Evolutionary conservation across 1,140 invertebrate species (phyloP).

Genomic region (Arion vulgaris): DNA sequence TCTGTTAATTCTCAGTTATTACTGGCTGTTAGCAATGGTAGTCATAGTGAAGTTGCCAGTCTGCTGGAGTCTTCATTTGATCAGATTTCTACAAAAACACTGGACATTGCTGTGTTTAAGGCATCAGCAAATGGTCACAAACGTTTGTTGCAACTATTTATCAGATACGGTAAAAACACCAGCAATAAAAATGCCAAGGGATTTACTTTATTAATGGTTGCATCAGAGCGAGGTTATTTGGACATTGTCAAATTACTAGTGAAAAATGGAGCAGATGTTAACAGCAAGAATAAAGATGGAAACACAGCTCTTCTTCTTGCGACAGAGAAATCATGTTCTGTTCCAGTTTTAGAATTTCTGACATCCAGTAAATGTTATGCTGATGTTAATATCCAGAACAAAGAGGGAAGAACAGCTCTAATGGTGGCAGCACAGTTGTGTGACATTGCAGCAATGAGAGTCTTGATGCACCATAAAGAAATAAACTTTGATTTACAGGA

Average conservation of each 20-base stretch:
- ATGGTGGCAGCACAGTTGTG: background rate
- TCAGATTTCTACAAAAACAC: conserved; percentile 1
- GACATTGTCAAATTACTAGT: background rate
- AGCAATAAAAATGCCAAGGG: background rate
- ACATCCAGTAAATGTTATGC: background rate
- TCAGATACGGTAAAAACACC: background rate
- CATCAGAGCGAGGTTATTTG: background rate
- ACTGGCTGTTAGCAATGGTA: background rate
- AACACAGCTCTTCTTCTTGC: conserved; percentile 13
- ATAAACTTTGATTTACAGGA: background rate
- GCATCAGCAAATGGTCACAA: conserved; percentile 8
- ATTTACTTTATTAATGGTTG: background rate
- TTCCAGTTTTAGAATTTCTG: conserved; percentile 12
- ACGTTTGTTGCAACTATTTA: background rate
- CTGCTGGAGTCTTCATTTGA: background rate
- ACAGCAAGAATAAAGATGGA: background rate
- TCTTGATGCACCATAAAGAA: conserved; percentile 16
- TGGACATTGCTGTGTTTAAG: background rate
- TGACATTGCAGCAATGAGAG: conserved; percentile 13
- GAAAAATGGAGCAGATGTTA: conserved; percentile 1
- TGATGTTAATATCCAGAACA: conserved; percentile 17
- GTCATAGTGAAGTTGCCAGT: background rate
- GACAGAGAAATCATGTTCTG: background rate
- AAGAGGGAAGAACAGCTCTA: conserved; percentile 10
- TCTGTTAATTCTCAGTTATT: background rate